Evolutionary conservation across 2,797 vertebrate species (phyloP), one percentile per base, ranked within the genome.

Genomic region (Premnoplex brunnescens): DNA sequence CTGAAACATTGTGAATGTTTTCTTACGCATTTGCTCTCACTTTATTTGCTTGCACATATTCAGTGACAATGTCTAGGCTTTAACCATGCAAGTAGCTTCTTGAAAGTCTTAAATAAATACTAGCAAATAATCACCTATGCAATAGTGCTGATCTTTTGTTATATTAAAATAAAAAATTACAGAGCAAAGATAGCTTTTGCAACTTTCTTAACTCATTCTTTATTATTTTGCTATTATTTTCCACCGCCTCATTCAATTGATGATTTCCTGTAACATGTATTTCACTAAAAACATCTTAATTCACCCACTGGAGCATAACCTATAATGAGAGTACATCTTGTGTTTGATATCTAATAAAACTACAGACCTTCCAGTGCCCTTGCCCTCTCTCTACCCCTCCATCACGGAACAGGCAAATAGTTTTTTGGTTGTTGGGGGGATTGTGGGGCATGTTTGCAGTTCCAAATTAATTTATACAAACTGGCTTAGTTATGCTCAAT

Each of bases 81-180:
- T 69, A 85, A 75, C 10, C 72, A n/a, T 7, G 15, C 23, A 68
- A 26, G 8, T 9, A 60, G n/a, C 34, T 66, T 80, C 16, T 51
- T 90, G 62, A 39, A 58, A 2, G 36, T 59, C 34, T 72, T 54
- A 56, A 62, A 51, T n/a, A 55, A 77, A 88, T 39, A 54, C 5
- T 26, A 51, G 9, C 30, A 82, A 89, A 88, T 60, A 89, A 73
- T 9, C 17, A 73, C 4, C 30, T 21, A 43, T n/a, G 16, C 18
- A 73, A 52, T 21, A 55, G 15, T 14, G 14, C 3, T 41, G 15
- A 46, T 41, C 14, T 14, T 58, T 64, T 44, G 12, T 23, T 56
- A 75, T 91, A 39, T 68, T 81, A 59, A 79, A 91, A 85, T 34
- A 49, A 58, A 91, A 91, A 49, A 39, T 28, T 36, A 64, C 12